Conservation (phyloP, 2,888 invertebrate genomes). For the Gortyna flavago region DNA sequence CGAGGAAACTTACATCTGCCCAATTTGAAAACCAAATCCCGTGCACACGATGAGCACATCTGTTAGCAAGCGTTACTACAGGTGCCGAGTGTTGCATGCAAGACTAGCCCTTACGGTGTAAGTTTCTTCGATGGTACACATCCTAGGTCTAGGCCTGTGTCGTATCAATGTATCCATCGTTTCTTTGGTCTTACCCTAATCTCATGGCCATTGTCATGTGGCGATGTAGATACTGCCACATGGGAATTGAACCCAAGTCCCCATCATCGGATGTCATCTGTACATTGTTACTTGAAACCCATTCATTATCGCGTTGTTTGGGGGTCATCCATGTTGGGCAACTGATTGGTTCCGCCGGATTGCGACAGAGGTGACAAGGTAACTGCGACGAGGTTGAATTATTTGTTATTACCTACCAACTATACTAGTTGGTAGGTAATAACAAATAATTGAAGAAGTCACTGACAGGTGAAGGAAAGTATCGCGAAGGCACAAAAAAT, state of each 20-base stretch:
- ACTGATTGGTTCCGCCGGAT: not conserved
- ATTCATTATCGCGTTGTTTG: not conserved
- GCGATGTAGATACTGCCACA: not conserved
- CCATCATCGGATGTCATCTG: not conserved
- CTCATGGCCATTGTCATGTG: not conserved
- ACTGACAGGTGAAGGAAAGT: not conserved
- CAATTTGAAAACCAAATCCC: no score
- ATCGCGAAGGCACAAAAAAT: not conserved
- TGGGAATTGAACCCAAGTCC: not conserved
- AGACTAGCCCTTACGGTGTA: no score
- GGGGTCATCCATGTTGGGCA: not conserved
- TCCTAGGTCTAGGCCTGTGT: no score
- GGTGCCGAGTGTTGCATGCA: no score
- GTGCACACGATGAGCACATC: no score
- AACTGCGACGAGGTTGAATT: not conserved
- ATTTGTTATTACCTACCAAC: no score
- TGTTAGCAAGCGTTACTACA: no score
- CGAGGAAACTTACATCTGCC: no score
- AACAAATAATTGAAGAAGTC: not conserved
- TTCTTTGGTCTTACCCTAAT: no score
- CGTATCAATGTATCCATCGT: no score
- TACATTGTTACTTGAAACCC: not conserved
- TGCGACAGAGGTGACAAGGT: not conserved
- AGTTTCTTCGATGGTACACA: no score
- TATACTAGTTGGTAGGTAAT: not conserved